phyloP scores from a whole-genome alignment of 2,113 vertebrate genomes.

The Craseonycteris thonglongyai region DNA sequence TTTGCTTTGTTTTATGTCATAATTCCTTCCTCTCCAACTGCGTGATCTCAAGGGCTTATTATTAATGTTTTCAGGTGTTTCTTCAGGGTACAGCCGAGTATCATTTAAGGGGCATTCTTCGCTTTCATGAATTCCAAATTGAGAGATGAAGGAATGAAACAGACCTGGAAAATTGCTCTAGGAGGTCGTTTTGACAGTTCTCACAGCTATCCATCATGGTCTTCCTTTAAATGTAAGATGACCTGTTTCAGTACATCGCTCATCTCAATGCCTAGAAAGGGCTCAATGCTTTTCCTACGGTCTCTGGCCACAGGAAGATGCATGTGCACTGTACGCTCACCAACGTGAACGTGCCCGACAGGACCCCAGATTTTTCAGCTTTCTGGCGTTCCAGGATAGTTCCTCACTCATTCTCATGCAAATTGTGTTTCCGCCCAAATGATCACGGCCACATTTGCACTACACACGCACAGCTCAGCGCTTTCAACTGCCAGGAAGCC shows the following conservation, averaged over 20 bases:
- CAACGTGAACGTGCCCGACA: not conserved
- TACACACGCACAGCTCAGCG: not conserved
- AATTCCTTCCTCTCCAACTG: slow-evolving; percentile 44
- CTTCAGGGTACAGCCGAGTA: slow-evolving; percentile 2
- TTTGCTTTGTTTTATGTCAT: slow-evolving; percentile 79
- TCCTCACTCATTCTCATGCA: slow-evolving; percentile 18
- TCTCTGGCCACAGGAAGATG: not conserved
- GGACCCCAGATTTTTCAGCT: not conserved
- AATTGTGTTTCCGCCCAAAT: slow-evolving; percentile 14
- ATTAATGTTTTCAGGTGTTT: slow-evolving; percentile 66
- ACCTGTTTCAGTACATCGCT: not conserved
- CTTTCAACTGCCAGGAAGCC: slow-evolving; percentile 32
- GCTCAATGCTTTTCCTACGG: not conserved
- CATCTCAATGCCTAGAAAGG: not conserved
- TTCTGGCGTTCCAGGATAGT: slow-evolving; percentile 19
- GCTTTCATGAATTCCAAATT: slow-evolving; percentile 17
- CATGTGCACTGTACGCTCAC: not conserved
- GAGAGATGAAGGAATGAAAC: not conserved
- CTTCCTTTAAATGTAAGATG: not conserved
- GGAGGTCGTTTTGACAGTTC: not conserved
- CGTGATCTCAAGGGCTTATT: slow-evolving; percentile 58
- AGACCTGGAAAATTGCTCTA: not conserved
- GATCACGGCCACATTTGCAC: not conserved
- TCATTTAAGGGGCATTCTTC: slow-evolving; percentile 43
- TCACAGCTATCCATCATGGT: not conserved